A percentile compares a stretch with the other conserved stretches of the same genome.
Conservation (phyloP, 2,888 invertebrate genomes). For the Limnephilus marmoratus region DNA sequence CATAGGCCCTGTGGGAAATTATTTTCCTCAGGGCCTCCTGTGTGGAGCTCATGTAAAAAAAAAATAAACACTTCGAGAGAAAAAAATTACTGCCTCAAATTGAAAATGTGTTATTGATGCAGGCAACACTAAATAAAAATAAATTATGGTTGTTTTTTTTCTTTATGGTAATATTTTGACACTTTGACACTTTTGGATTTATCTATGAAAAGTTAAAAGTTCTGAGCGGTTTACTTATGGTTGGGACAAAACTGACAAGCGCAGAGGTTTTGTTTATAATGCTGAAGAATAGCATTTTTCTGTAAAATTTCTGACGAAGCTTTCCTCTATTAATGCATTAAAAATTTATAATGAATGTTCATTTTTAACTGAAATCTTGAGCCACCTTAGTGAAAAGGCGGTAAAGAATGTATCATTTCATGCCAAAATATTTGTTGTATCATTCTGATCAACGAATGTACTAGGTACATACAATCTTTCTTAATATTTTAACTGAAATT, state of each 20-base stretch:
- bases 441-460: neutral
- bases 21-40: too few relatives aligned
- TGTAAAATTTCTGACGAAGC: constrained; percentile 2
- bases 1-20: too few relatives aligned
- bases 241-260: too few relatives aligned
- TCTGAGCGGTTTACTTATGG: too few relatives aligned
- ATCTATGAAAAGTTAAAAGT: neutral
- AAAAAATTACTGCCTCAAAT: neutral
- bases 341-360: neutral
- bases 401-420: constrained; percentile 33
- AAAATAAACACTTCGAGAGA: neutral
- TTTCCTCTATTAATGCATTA: neutral
- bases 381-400: constrained; percentile 40
- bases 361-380: constrained; percentile 27
- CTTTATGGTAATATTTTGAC: neutral
- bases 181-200: neutral
- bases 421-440: neutral
- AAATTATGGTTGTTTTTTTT: neutral
- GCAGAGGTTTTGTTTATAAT: neutral
- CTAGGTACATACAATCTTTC: neutral
- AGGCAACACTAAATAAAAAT: neutral
- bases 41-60: too few relatives aligned
- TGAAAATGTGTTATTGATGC: neutral
- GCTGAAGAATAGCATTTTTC: neutral
- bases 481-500: neutral